Evolutionary conservation across 2,888 invertebrate genomes (phyloP), one percentile per base, ranked within the genome.

Genomic region (Pediacus dermestoides): DNA sequence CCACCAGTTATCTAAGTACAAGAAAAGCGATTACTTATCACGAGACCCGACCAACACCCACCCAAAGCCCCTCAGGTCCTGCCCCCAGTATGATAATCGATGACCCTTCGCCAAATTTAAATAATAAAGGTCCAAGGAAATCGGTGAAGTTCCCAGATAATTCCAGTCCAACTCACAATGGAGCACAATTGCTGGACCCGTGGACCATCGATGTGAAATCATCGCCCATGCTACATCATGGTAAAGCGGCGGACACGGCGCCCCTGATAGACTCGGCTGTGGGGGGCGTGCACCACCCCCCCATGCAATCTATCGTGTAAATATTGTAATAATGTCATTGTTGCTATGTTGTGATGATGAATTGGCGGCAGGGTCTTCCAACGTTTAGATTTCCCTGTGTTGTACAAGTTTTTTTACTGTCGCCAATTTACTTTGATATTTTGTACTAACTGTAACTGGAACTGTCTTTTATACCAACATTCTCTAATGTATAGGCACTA

Each of bases 91-190:
- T 34, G 64, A 71, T 31, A 55, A 64, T 45, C 30, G 57, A 64
- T 27, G 66, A 63, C 34, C 49, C 62, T 64, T 51, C 51, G 9
- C 46, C 74, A 66, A 56, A 68, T 70, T 11, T 68, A 58, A 43
- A 53, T 28, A 37, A 39, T 31, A 71, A 76, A 46, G 27, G 71
- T 70, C 11, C 68, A 72, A 77, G 80, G 60, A 84, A 84, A 53
- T 82, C 82, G 51, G 84, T 84, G 0, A 82, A 84, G 60, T 85
- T 84, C 56, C 80, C 0, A 3, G 82, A 81, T 50, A 56, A 55
- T 40, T 42, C 47, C 35, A 50, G 43, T 32, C 47, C 53, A 4
- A 27, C 55, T 6, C 55, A 59, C 9, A 61, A 61, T 45, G 62
- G 63, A 3, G 60, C 60, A 1, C 64, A 65, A 18, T 46, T 63